Evolutionary conservation across 1,140 invertebrate genomes (phyloP), one percentile per base, ranked within the genome.

Genomic region (Augochlora pura): DNA sequence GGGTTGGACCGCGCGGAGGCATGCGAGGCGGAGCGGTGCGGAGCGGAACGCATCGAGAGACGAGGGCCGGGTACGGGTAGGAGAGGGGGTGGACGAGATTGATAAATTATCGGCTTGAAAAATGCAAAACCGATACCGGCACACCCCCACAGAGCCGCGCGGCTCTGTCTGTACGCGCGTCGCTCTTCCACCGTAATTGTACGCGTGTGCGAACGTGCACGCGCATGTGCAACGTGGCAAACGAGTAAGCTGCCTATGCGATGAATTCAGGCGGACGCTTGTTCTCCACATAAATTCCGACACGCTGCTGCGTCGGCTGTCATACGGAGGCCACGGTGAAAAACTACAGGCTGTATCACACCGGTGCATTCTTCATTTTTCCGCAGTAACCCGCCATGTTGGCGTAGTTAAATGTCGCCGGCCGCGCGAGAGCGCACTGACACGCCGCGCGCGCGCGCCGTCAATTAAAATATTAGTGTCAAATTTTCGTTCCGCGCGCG

Each of bases 91-190:
- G 76, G 80, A 79, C 78, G 87, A 91, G 89, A 91, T 91, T 91
- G 91, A 91, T 91, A 91, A 91, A 92, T 91, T 91, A 91, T 89
- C 88, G 71, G 86, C 83, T 88, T 91, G 90, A 90, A 91, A 92
- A 92, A 92, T 91, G 89, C 88, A 90, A 92, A 91, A 90, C 87
- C 89, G 87, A 92, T 91, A 87, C 88, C 63, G 75, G 66, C 76
- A 71, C 81, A 84, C 46, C 27, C 27, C 27, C 27, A 39, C 54
- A 73, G 63, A 49, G 75, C 69, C 8, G n/a, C 52, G 38, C 8
- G n/a, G n/a, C n/a, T n/a, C 2, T 14, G 65, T 57, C 4, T 39
- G 10, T 62, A 23, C 71, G 42, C 52, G 70, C 16, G 1, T 16
- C 14, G 54, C 23, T 21, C 49, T 5, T 18, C 18, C 16, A 3